phyloP scores from a whole-genome alignment of 2,797 vertebrate genomes.

The Glossophaga mutica region DNA sequence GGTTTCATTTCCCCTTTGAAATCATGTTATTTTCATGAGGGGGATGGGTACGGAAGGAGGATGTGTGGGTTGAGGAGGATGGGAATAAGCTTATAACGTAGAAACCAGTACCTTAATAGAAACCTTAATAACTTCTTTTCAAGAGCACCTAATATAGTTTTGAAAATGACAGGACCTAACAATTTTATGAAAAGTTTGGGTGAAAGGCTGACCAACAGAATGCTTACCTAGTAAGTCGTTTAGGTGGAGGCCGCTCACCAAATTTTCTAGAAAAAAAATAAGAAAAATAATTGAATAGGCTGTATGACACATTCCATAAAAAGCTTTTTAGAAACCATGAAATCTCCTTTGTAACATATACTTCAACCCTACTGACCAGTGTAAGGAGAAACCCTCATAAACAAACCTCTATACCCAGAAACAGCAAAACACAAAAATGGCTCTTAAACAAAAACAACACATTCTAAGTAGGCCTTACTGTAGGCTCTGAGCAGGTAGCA shows the following conservation, averaged over 20 bases:
- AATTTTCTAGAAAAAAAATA: constrained; percentile 91
- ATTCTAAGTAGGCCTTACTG: not conserved
- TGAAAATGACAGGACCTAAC: not conserved
- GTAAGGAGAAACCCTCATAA: constrained; percentile 7
- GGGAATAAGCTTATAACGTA: not conserved
- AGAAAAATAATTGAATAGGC: constrained; percentile 55
- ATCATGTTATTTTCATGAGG: not conserved
- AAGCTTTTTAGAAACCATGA: constrained; percentile 31
- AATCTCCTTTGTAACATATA: not conserved
- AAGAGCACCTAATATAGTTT: not conserved
- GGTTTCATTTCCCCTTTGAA: constrained; percentile 6
- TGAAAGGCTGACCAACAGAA: constrained; percentile 7
- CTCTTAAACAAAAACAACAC: constrained; percentile 17
- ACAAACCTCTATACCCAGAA: not conserved
- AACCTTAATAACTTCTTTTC: not conserved
- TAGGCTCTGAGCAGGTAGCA: not conserved
- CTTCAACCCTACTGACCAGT: not conserved
- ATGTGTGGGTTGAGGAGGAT: not conserved
- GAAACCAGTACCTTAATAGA: not conserved
- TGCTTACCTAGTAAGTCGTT: constrained; percentile 97
- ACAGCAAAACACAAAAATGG: constrained; percentile 23
- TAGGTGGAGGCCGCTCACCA: constrained; percentile 98
- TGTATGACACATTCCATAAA: constrained; percentile 51
- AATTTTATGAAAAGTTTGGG: not conserved
- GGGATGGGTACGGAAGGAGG: not conserved